phyloP scores from a whole-genome alignment of 2,113 vertebrate genomes.

The Lophochroa leadbeateri region DNA sequence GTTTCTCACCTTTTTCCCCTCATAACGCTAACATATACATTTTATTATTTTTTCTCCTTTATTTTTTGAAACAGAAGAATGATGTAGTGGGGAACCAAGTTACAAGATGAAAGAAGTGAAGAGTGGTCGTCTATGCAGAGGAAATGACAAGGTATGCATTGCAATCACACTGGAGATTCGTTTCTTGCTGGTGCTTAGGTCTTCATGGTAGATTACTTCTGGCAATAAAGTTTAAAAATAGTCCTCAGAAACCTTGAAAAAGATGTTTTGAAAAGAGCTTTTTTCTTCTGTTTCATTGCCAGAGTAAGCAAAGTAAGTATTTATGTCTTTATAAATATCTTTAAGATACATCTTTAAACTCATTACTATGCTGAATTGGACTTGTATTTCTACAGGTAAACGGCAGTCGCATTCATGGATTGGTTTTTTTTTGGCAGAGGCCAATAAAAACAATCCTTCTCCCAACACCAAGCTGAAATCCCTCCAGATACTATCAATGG shows the following conservation, averaged over 20 bases:
- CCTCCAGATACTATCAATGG: neutral
- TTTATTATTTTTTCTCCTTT: neutral
- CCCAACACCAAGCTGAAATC: neutral
- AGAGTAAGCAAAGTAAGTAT: constrained; percentile 17
- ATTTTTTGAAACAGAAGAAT: neutral
- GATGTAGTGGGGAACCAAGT: neutral
- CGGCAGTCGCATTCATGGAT: neutral
- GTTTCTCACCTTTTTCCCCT: neutral
- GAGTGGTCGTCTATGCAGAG: neutral
- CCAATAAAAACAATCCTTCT: neutral
- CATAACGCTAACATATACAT: neutral
- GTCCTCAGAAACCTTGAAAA: constrained; percentile 3
- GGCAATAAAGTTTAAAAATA: constrained; percentile 31
- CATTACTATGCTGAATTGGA: neutral
- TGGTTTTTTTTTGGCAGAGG: neutral
- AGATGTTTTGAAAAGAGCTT: neutral
- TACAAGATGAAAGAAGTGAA: neutral
- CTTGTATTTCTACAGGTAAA: constrained; percentile 1
- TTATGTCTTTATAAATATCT: neutral
- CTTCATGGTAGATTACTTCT: constrained; percentile 10
- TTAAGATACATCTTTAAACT: neutral
- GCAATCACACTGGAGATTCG: neutral
- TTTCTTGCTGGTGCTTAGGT: constrained; percentile 11
- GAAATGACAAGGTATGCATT: constrained; percentile 19
- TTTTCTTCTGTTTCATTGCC: neutral